phyloP scores from a whole-genome alignment of 1,140 invertebrate species.

The Cyclargus thomasi region DNA sequence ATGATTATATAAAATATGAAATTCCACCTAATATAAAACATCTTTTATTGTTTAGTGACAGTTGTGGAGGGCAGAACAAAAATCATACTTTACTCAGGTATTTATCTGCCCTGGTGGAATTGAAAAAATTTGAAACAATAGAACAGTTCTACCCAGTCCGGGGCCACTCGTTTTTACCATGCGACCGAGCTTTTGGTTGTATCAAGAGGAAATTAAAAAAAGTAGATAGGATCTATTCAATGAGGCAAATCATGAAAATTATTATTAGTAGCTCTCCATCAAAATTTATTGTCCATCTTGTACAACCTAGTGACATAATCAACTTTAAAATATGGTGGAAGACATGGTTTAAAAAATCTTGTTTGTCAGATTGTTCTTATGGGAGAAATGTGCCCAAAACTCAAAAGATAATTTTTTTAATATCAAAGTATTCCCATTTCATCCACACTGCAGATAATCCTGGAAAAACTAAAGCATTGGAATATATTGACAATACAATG shows the following conservation, averaged over 20 bases:
- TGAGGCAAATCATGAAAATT: neutral
- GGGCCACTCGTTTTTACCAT: slow-evolving; percentile 8
- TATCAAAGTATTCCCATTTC: too few relatives aligned
- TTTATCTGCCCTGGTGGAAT: neutral
- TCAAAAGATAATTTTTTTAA: too few relatives aligned
- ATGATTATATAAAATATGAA: neutral
- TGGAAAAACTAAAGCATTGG: too few relatives aligned
- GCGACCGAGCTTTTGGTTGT: slow-evolving; percentile 13
- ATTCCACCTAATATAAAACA: neutral
- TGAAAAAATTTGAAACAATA: neutral
- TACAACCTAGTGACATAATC: neutral
- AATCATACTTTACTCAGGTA: slow-evolving; percentile 7
- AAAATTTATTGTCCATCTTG: neutral
- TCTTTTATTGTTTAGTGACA: slow-evolving; percentile 11
- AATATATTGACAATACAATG: too few relatives aligned
- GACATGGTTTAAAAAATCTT: neutral
- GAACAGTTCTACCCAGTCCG: slow-evolving; percentile 4
- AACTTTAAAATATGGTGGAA: slow-evolving; percentile 11
- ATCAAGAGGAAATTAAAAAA: neutral
- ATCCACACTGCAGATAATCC: too few relatives aligned
- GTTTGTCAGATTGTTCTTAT: too few relatives aligned
- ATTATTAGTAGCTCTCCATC: neutral
- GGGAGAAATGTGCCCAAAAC: too few relatives aligned
- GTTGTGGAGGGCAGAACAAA: slow-evolving; percentile 15
- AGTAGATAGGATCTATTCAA: neutral